Percentiles rank a stretch among this genome's conserved stretches.
These are phyloP conservation scores for Mellilla xanthometata DNA, from an alignment of 2,888 invertebrate genomes.

Conservation along the genomic window DNA sequence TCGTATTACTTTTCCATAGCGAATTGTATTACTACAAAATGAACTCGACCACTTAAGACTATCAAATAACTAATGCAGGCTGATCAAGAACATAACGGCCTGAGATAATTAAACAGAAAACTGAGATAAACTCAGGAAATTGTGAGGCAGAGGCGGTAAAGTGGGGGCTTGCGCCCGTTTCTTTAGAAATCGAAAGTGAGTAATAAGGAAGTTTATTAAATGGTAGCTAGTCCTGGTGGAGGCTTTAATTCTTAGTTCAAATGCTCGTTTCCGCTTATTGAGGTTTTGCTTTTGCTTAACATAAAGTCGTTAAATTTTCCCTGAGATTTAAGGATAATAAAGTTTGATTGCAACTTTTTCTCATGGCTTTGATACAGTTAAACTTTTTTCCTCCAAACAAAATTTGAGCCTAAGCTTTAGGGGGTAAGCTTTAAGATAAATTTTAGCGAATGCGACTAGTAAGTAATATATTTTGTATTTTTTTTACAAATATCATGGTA, in stretches of 20 bases:
- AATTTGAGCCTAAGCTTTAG: too few species aligned
- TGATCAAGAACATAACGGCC: constrained; percentile 10
- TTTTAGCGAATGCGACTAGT: too few species aligned
- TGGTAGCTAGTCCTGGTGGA: constrained; percentile 28
- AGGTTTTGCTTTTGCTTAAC: neutral
- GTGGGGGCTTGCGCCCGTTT: constrained; percentile 22
- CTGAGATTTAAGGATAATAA: too few species aligned
- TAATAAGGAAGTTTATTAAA: constrained; percentile 34
- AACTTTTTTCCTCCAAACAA: too few species aligned
- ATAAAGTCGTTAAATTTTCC: too few species aligned
- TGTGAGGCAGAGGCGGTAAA: constrained; percentile 14
- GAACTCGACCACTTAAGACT: neutral
- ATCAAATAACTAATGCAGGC: neutral
- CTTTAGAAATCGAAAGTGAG: constrained; percentile 34
- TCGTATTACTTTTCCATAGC: too few species aligned
- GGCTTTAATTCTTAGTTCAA: constrained; percentile 12
- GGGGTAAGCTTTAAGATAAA: too few species aligned
- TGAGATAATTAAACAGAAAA: constrained; percentile 19
- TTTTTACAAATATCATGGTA: too few species aligned
- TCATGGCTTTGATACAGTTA: too few species aligned
- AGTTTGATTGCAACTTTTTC: too few species aligned
- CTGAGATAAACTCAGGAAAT: constrained; percentile 21
- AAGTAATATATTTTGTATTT: too few species aligned
- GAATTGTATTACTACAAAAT: too few species aligned
- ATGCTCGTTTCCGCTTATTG: neutral